Base-by-base conservation (phyloP, 2,888 invertebrate genomes). In the Hydrotaea cyrtoneurina region DNA sequence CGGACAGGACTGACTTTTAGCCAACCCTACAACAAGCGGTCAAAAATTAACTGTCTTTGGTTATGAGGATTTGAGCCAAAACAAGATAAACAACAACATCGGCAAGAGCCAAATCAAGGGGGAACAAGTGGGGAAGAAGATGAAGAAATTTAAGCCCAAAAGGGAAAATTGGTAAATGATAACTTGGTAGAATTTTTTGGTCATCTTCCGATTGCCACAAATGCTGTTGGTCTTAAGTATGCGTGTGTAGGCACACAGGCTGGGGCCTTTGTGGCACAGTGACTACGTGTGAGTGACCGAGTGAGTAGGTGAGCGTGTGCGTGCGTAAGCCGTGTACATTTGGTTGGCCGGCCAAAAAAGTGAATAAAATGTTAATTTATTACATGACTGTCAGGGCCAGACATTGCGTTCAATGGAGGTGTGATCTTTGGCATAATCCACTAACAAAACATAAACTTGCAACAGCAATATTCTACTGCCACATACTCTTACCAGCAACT, bases 311-410 rank as follows among this genome's bases (percentile, higher is more conserved):
- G 43, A 2, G 13, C 17, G 19, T 31, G 21, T 17, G 4, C 39
- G 0, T 36, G 36, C 15, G 39, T n/a, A 59, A 8, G 19, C 26
- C 23, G 10, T 59, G 8, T 59, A 23, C 26, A 10, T 57, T n/a
- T n/a, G n/a, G n/a, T 59, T 23, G 13, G 17, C 26, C 15, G 13
- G 10, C 26, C 26, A 59, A 59, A 78, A 64, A 55, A 66, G 73
- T 76, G 82, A 85, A 86, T 86, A 86, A 85, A 86, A 80, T 80
- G 69, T 75, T 76, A 83, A 86, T 86, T 83, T 86, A 85, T 86
- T 85, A 74, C 82, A 82, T 82, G 77, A 85, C 80, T 82, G 75
- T 82, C 83, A 83, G 82, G 84, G 83, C 80, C 80, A 83, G 81
- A 77, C 82, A 73, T 59, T 77, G 76, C 82, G 74, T 77, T 80